Evolutionary conservation across 2,888 invertebrate species (phyloP), one percentile per base, ranked within the genome.

Genomic region (Atherix ibis): DNA sequence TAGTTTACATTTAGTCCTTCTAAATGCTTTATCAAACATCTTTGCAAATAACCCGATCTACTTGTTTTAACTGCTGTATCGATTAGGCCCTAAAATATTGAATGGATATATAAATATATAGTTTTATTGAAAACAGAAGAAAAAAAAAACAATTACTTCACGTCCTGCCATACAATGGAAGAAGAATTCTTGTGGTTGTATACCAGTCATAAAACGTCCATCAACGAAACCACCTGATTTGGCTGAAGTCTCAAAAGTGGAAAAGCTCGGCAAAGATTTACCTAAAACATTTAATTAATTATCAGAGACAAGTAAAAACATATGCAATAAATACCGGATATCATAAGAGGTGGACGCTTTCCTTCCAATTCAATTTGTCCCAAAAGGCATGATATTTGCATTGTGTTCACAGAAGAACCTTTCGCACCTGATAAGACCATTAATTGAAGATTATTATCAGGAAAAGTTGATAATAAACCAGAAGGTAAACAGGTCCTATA

Each of bases 131-230:
- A 17, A 30, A 41, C 10, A 35, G 13, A 32, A 41, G n/a, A 31
- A 31, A 35, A 15, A 31, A 41, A 14, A 31, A 30, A 14, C 29
- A 15, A 54, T 50, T 55, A 76, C 88, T 72, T 98, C 98, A 60
- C 98, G 74, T 35, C 98, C 98, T 35, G 98, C 98, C 97, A 99
- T 99, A 53, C 97, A 97, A 69, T 99, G 97, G 64, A 95, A 97
- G 65, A 94, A 98, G 57, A 94, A 94, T 53, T 98, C 97, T 61
- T 92, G 94, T 0, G 95, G 94, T 50, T 84, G 76, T 46, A 99
- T 89, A n/a, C 98, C 98, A 0, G 97, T 95, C 75, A 97, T 77
- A 54, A 98, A 99, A 8, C 98, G 73, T 0, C 91, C 89, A 46
- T 87, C 87, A 35, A 98, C 87, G 53, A 92, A 99, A 2, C 98